These are phyloP conservation scores for Archaeoteleia sp. DNA, from an alignment of 2,888 invertebrate species.

Conservation along the genomic window DNA sequence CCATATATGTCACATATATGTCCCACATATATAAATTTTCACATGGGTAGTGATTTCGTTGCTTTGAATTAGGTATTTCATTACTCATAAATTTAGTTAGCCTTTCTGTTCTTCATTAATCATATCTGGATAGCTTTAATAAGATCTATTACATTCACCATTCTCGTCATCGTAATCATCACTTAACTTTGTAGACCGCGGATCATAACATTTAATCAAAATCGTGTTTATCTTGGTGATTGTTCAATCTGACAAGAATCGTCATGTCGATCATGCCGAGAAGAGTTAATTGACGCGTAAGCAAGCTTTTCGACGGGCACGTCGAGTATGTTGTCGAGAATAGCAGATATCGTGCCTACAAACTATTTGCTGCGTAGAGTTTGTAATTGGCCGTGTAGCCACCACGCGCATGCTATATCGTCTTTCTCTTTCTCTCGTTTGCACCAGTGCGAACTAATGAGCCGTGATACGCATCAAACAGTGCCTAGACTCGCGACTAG, in stretches of 20 bases:
- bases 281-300: slow-evolving; percentile 50
- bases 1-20: no score
- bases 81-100: no score
- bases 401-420: slow-evolving; percentile 62
- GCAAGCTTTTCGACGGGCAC: slow-evolving; percentile 41
- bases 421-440: slow-evolving; percentile 62
- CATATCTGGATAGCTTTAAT: no score
- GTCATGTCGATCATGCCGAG: slow-evolving; percentile 38
- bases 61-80: no score
- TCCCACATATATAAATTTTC: no score
- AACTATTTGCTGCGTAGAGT: slow-evolving; percentile 73
- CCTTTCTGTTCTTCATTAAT: no score
- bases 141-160: no score
- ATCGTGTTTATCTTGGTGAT: slow-evolving; percentile 34
- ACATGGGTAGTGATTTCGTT: no score
- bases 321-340: slow-evolving; percentile 51
- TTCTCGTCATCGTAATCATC: no score
- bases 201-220: slow-evolving; percentile 27
- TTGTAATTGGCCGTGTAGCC: slow-evolving; percentile 72
- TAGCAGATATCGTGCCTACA: slow-evolving; percentile 64
- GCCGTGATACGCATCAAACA: slow-evolving; percentile 73
- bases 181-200: neutral
- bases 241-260: slow-evolving; percentile 40
- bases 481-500: slow-evolving; percentile 54
- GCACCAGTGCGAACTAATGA: slow-evolving; percentile 71